Evolutionary conservation across 2,888 invertebrate species (phyloP), one percentile per base, ranked within the genome.

Genomic region (Coenonympha glycerion): DNA sequence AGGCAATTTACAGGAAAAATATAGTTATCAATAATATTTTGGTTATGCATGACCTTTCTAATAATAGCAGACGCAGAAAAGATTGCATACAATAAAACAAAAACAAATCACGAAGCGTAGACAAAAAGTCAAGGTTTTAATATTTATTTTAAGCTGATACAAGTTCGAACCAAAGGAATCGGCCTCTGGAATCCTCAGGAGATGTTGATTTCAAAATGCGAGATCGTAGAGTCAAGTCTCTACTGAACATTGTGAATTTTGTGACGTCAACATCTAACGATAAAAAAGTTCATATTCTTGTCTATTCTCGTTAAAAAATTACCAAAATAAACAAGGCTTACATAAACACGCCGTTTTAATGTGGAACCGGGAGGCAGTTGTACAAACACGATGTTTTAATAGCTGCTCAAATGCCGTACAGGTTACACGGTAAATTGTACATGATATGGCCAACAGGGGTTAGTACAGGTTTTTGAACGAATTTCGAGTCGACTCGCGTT

Each of bases 321-420:
- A 49, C 13, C 34, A 46, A 36, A 30, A 21, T 36, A 22, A 47
- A 46, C 16, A 8, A 42, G 41, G 26, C 22, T 37, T 39, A 45
- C 18, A 21, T 48, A 31, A 49, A 55, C 48, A 36, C 41, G 40
- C 41, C 33, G n/a, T 45, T 40, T 49, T 40, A 33, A 47, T 37
- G 45, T 46, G 40, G 52, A 50, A 30, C 61, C 56, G 57, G 62
- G 60, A 73, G 75, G 61, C 78, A 77, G 63, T 76, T 79, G 78
- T 51, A 33, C 71, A 79, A 79, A 79, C 70, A 81, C 44, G 37
- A 55, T 61, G 63, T 66, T 73, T 67, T 72, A 70, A 76, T 72
- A 72, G 68, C 66, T 62, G 64, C 65, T 65, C 68, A 69, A 71
- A 71, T 66, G 63, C 62, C 57, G 28, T 56, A 57, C 57, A 56